Percentiles rank a stretch among this genome's conserved stretches.
Conservation (phyloP, 2,113 vertebrate genomes). For the Pipra filicauda region DNA sequence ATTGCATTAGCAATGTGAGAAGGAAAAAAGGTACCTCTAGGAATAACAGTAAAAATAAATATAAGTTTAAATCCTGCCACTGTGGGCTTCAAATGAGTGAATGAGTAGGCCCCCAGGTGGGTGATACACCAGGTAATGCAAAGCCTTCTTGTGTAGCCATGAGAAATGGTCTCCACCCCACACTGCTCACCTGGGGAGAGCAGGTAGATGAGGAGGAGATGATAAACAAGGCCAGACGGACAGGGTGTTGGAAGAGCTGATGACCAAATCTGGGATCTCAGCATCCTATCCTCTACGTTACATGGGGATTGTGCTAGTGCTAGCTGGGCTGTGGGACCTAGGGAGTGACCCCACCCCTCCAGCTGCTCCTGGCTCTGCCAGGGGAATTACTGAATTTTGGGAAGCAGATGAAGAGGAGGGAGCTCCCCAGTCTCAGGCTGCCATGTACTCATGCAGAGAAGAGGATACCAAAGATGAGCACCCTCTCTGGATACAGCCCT, state of each 20-base stretch:
- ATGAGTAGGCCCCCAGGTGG: fast-evolving
- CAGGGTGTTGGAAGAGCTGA: not conserved
- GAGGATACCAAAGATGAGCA: not conserved
- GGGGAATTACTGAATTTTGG: not conserved
- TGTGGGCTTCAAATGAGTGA: not conserved
- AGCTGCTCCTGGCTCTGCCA: not conserved
- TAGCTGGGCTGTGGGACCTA: not conserved
- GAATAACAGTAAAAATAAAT: not conserved
- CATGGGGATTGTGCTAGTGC: not conserved
- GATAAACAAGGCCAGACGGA: not conserved
- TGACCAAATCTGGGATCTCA: not conserved
- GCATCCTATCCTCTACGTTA: not conserved
- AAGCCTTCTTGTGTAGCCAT: not conserved
- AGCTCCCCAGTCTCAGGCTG: not conserved
- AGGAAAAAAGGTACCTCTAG: not conserved
- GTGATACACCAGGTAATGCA: not conserved
- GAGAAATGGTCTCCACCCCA: not conserved
- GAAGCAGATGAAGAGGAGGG: not conserved
- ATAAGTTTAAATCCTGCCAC: not conserved
- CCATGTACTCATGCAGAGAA: not conserved
- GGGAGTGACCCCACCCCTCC: not conserved
- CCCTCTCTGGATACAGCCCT: not conserved
- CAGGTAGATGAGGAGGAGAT: not conserved
- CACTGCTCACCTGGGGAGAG: fast-evolving
- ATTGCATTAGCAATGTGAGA: not conserved